A percentile compares a stretch with the other conserved stretches of the same genome.
These are phyloP conservation scores for Cichlasoma orientale DNA, from an alignment of 2,797 vertebrate genomes.

Conservation along the genomic window DNA sequence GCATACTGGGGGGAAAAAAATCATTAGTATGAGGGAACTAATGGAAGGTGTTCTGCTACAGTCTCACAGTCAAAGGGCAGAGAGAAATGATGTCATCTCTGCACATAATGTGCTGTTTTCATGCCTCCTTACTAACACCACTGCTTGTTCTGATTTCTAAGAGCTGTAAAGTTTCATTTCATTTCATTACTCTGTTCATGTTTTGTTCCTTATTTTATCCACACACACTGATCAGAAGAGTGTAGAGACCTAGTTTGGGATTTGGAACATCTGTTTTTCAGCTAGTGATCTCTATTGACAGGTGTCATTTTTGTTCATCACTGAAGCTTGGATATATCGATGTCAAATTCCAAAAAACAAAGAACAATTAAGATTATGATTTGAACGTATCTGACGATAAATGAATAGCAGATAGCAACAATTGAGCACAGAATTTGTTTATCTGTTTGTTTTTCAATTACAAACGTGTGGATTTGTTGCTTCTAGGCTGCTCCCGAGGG, in stretches of 20 bases:
- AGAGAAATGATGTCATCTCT: conserved; percentile 53
- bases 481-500: conserved; percentile 92
- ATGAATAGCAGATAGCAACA: neutral
- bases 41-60: neutral
- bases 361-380: too few relatives aligned
- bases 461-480: conserved; percentile 1
- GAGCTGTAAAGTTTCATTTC: conserved; percentile 2
- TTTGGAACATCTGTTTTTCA: neutral
- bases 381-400: neutral
- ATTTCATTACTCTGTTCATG: conserved; percentile 11
- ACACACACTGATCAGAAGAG: conserved; percentile 24
- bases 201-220: conserved; percentile 51
- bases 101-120: conserved; percentile 23
- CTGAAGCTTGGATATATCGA: neutral
- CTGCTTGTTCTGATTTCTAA: conserved; percentile 27
- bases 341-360: neutral
- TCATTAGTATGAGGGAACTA: neutral
- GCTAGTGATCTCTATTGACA: neutral
- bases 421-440: neutral
- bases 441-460: neutral
- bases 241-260: conserved; percentile 6
- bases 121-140: conserved; percentile 45
- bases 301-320: neutral
- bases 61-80: conserved; percentile 61
- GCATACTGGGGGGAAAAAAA: neutral